Conservation (phyloP, 2,113 vertebrate genomes). For the Strix uralensis region DNA sequence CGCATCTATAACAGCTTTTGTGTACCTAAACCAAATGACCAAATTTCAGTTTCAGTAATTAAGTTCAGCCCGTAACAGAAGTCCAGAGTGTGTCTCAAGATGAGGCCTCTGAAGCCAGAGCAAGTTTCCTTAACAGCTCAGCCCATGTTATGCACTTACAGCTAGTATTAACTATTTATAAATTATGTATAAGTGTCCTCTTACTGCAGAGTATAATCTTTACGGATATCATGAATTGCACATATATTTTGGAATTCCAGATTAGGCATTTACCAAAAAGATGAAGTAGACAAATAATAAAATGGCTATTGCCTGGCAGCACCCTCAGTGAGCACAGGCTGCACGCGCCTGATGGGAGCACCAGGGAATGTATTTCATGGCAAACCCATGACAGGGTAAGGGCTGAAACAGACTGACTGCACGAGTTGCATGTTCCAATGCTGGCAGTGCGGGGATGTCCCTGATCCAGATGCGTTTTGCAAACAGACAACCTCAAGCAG, state of each 20-base stretch:
- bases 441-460: neutral
- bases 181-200: neutral
- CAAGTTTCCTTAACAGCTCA: neutral
- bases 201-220: neutral
- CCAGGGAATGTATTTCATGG: fast-evolving
- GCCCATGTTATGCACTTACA: neutral
- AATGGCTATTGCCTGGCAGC: neutral
- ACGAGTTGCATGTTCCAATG: fast-evolving
- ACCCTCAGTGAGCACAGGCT: neutral
- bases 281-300: neutral
- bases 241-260: neutral
- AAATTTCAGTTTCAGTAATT: neutral
- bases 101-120: neutral
- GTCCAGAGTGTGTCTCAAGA: neutral
- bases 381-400: neutral
- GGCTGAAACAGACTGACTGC: neutral
- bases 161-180: neutral
- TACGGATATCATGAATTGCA: neutral
- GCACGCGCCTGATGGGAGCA: fast-evolving
- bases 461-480: fast-evolving
- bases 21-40: neutral
- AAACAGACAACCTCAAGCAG: neutral
- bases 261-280: neutral
- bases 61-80: neutral
- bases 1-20: neutral